Evolutionary conservation across 2,888 invertebrate genomes (phyloP).

Genomic region (Mimas tiliae): DNA sequence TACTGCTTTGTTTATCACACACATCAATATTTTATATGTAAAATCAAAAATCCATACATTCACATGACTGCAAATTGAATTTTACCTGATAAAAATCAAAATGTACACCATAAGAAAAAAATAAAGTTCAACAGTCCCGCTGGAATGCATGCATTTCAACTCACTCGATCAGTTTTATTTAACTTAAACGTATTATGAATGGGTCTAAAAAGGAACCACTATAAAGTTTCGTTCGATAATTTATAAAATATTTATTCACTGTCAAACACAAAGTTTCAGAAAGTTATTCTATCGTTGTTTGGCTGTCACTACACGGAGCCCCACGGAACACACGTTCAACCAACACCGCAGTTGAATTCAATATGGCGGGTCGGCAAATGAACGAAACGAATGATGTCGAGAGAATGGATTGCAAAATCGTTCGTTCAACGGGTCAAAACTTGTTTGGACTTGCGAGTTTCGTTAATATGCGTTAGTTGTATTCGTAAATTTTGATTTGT

Average conservation of each 20-base stretch:
- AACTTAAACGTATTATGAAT: conserved; percentile 40
- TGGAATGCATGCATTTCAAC: conserved; percentile 82
- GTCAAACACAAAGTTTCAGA: conserved; percentile 58
- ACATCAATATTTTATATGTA: conserved; percentile 41
- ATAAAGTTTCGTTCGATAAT: conserved; percentile 50
- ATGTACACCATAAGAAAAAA: conserved; percentile 71
- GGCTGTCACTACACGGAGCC: conserved; percentile 71
- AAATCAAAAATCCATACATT: conserved; percentile 52
- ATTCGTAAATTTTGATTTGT: background rate
- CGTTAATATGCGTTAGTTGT: background rate
- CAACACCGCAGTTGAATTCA: conserved; percentile 60
- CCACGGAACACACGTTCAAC: conserved; percentile 54
- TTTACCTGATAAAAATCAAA: conserved; percentile 72
- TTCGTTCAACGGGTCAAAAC: conserved; percentile 25
- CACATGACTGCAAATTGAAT: conserved; percentile 50
- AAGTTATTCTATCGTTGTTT: conserved; percentile 69
- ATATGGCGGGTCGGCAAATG: conserved; percentile 68
- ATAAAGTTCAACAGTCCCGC: conserved; percentile 79
- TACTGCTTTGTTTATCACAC: conserved; percentile 53
- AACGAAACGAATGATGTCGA: conserved; percentile 42
- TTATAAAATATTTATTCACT: conserved; percentile 45
- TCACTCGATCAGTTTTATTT: conserved; percentile 54
- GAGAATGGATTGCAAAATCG: conserved; percentile 40
- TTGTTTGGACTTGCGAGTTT: conserved; percentile 9
- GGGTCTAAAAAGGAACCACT: conserved; percentile 46